phyloP scores from a whole-genome alignment of 2,113 vertebrate species.

The Columba livia region DNA sequence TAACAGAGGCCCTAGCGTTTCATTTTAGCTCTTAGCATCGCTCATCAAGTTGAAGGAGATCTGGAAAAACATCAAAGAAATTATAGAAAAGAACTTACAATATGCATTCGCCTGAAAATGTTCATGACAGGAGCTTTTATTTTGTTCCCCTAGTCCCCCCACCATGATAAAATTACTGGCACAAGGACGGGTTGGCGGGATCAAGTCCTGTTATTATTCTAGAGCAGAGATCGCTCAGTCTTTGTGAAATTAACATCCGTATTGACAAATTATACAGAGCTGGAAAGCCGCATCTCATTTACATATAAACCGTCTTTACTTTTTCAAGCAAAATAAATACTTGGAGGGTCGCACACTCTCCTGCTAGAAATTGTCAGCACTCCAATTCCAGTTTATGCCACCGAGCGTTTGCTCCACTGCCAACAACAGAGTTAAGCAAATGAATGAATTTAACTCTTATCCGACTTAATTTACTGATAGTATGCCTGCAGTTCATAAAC shows the following conservation, averaged over 20 bases:
- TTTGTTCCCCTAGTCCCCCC: background rate
- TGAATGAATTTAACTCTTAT: conserved; percentile 3
- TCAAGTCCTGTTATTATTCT: background rate
- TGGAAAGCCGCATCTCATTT: conserved; percentile 22
- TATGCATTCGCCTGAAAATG: background rate
- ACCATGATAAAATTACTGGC: background rate
- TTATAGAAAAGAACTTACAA: background rate
- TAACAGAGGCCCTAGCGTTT: background rate
- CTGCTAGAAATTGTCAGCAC: background rate
- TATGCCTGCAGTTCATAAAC: background rate
- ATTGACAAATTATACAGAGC: conserved; percentile 26
- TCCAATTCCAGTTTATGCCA: background rate
- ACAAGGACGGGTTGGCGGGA: background rate
- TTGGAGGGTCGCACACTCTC: background rate
- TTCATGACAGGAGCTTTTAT: background rate
- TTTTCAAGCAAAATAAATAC: conserved; percentile 32
- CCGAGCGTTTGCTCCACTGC: background rate
- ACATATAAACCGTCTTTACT: conserved; percentile 37
- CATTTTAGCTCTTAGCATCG: background rate
- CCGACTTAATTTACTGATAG: conserved; percentile 6
- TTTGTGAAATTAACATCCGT: conserved; percentile 47
- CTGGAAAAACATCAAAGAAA: background rate
- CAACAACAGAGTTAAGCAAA: background rate
- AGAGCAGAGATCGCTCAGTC: background rate
- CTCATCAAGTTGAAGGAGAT: background rate